phyloP scores from a whole-genome alignment of 2,888 invertebrate genomes.

The Drosophila infuscata region DNA sequence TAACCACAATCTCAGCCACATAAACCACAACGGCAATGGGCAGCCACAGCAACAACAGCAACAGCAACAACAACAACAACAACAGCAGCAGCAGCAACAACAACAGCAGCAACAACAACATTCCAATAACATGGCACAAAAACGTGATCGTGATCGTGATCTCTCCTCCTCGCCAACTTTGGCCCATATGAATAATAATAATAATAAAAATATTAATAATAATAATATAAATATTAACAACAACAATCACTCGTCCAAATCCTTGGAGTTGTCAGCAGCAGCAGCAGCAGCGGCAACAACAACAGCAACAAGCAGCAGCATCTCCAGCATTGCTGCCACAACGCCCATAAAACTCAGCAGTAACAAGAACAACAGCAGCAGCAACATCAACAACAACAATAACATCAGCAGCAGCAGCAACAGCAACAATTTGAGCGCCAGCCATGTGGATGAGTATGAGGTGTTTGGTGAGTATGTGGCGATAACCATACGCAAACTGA shows the following conservation, averaged over 20 bases:
- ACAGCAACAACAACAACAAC: constrained; percentile 46
- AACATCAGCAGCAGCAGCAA: constrained; percentile 8
- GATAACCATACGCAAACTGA: constrained; percentile 83
- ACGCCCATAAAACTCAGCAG: constrained; percentile 26
- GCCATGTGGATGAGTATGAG: constrained; percentile 81
- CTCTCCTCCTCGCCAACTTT: constrained; percentile 67
- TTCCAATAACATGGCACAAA: constrained; percentile 81
- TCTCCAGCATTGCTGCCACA: constrained; percentile 43
- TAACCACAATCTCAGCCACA: constrained; percentile 66
- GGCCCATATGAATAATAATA: constrained; percentile 35
- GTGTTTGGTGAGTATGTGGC: constrained; percentile 84
- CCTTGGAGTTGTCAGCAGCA: constrained; percentile 43
- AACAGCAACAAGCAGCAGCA: constrained; percentile 49
- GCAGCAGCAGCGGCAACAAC: constrained; percentile 34
- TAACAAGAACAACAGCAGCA: constrained; percentile 16
- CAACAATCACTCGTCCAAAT: constrained; percentile 34
- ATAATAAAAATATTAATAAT: constrained; percentile 30
- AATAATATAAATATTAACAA: constrained; percentile 23
- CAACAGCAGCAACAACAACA: constrained; percentile 72
- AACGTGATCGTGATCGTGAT: constrained; percentile 79
- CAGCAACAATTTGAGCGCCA: constrained; percentile 34
- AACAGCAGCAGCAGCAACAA: constrained; percentile 54
- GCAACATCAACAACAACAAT: constrained; percentile 7
- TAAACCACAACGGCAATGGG: constrained; percentile 56
- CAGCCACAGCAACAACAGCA: constrained; percentile 55